A percentile compares a stretch with the other conserved stretches of the same genome.
phyloP scores from a whole-genome alignment of 2,888 invertebrate species.

The Miltochrista miniata region DNA sequence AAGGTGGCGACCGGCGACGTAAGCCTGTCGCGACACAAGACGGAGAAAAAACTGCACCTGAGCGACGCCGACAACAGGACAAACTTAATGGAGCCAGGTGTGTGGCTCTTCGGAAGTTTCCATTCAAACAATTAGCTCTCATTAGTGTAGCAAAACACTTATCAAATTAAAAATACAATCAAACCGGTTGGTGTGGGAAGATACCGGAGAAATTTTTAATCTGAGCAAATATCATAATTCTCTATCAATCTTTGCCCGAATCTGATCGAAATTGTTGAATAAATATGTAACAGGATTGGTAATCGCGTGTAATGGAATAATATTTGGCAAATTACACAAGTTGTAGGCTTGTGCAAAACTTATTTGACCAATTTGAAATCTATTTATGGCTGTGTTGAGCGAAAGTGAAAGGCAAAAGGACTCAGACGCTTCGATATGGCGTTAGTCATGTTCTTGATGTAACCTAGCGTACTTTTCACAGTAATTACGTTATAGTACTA shows the following conservation, averaged over 20 bases:
- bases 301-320: slow-evolving; percentile 32
- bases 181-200: slow-evolving; percentile 6
- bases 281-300: slow-evolving; percentile 13
- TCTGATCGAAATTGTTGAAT: background rate
- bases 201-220: slow-evolving; percentile 9
- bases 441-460: slow-evolving; percentile 33
- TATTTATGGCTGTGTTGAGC: slow-evolving; percentile 43
- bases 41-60: slow-evolving; percentile 50
- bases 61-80: slow-evolving; percentile 44
- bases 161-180: slow-evolving; percentile 16
- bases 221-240: no score
- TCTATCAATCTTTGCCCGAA: background rate
- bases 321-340: slow-evolving; percentile 43
- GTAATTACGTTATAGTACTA: background rate
- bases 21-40: slow-evolving; percentile 46
- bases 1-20: slow-evolving; percentile 54
- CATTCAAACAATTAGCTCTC: slow-evolving; percentile 18
- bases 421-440: slow-evolving; percentile 26
- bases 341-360: slow-evolving; percentile 43
- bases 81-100: slow-evolving; percentile 45
- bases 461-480: slow-evolving; percentile 16
- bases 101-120: slow-evolving; percentile 18
- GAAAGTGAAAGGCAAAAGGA: slow-evolving; percentile 49
- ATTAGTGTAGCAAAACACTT: slow-evolving; percentile 20
- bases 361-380: slow-evolving; percentile 51